phyloP scores from a whole-genome alignment of 2,888 invertebrate genomes.

The Phlogophora meticulosa region DNA sequence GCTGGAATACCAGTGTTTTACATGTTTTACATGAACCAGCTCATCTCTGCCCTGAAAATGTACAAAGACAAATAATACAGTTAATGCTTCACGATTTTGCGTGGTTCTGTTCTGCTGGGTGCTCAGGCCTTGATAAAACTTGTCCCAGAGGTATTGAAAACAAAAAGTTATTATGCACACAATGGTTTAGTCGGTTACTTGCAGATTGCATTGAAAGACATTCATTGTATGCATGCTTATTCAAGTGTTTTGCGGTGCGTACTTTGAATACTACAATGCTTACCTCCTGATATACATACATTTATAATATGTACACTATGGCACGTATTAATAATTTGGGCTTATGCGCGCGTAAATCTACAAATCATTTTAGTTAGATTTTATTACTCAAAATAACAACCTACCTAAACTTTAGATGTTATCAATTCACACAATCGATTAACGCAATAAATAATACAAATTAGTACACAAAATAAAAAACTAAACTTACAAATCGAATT shows the following conservation, averaged over 20 bases:
- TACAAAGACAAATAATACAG: neutral
- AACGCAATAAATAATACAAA: neutral
- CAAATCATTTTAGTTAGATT: neutral
- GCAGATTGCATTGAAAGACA: slow-evolving; percentile 28
- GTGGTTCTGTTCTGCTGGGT: neutral
- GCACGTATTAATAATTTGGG: neutral
- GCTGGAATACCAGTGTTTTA: too few relatives aligned
- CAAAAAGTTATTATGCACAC: slow-evolving; percentile 40
- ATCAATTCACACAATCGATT: too few relatives aligned
- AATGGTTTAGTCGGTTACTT: slow-evolving; percentile 28
- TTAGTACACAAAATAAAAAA: neutral
- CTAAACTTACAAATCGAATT: neutral
- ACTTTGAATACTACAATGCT: slow-evolving; percentile 1
- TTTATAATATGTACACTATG: neutral
- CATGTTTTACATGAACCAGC: too few relatives aligned
- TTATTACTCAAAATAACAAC: too few relatives aligned
- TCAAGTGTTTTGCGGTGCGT: slow-evolving; percentile 34
- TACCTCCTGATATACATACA: neutral
- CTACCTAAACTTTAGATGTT: neutral
- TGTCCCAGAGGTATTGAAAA: slow-evolving; percentile 18
- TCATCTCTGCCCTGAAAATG: neutral
- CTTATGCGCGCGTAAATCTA: neutral
- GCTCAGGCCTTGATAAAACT: slow-evolving; percentile 29
- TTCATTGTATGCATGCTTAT: slow-evolving; percentile 28
- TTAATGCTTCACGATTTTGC: neutral